Evolutionary conservation across 1,140 invertebrate genomes (phyloP).

Genomic region (Bradysia coprophila): DNA sequence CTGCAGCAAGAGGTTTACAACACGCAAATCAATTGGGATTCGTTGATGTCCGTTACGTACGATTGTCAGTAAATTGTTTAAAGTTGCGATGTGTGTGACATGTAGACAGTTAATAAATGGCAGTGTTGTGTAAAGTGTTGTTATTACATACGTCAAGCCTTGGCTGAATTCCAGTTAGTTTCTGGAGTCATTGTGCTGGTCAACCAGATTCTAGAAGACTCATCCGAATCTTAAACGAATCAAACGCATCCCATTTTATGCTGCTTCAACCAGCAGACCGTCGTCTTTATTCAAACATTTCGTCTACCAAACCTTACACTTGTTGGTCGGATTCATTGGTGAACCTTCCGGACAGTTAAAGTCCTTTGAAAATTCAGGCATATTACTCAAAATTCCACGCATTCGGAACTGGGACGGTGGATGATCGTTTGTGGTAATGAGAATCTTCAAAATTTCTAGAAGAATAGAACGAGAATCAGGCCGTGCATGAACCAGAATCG

Average conservation of each 20-base stretch:
- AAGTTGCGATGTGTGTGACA: too few relatives aligned
- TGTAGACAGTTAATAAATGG: too few relatives aligned
- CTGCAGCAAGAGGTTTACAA: constrained; percentile 92
- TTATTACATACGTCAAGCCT: too few relatives aligned
- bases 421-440: constrained; percentile 56
- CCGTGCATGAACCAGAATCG: neutral
- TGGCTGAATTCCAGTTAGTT: too few relatives aligned
- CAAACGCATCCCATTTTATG: too few relatives aligned
- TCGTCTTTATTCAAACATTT: too few relatives aligned
- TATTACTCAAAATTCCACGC: constrained; percentile 74
- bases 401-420: constrained; percentile 69
- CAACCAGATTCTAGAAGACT: too few relatives aligned
- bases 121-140: too few relatives aligned
- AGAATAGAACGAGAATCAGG: neutral
- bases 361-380: constrained; percentile 67
- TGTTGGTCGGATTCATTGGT: constrained; percentile 73
- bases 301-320: constrained; percentile 65
- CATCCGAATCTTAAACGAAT: too few relatives aligned
- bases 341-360: constrained; percentile 68
- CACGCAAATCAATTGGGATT: constrained; percentile 59
- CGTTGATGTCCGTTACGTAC: constrained; percentile 1
- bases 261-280: too few relatives aligned
- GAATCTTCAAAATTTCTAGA: constrained; percentile 49
- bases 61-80: neutral
- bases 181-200: too few relatives aligned